Base-by-base conservation (phyloP, 2,113 vertebrate genomes). In the Corydoras sp. region DNA sequence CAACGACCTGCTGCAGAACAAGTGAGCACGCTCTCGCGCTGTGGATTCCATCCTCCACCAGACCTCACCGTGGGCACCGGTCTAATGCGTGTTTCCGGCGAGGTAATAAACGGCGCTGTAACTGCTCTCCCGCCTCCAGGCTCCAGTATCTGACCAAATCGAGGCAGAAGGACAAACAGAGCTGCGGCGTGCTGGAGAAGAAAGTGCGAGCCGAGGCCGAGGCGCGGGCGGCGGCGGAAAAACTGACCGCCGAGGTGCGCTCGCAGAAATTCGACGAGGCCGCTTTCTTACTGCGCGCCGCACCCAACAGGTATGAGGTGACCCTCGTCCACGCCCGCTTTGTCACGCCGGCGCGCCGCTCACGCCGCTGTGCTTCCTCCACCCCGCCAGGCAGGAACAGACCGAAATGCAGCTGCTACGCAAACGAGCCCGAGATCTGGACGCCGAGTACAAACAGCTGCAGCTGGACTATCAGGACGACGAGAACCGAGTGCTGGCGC, bases 81-180 rank as follows among this genome's bases (percentile, higher is more conserved):
- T 4, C 35, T 43, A 2, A 4, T 2, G 7, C 2, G 35, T 43
- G 4, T 5, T 43, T 1, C 35, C 7, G 35, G 7, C 7, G 35
- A 43, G 4, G 35, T 43, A 4, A 43, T 43, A 43, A 43, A 43
- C 35, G 35, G 35, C 35, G 7, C 35, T 43, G 35, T 43, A 43
- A 43, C 7, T 43, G 35, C 7, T 43, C 35, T 43, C 35, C 35
- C 7, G 35, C 4, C 35, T 43, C 35, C 71, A 91, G 90, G 85
- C 86, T 91, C 70, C 78, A 89, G 77, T 91, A 89, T 76, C 77
- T 91, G 80, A 84, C 77, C 62, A 91, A 91, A 83, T 87, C 81
- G 79, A 91, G 91, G 80, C 91, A 92, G 85, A 88, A 86, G 73
- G 91, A 92, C 84, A 91, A 90, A 76, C 91, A 92, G 79, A 86